A percentile compares a stretch with the other conserved stretches of the same genome.
These are phyloP conservation scores for Formicarius rufipectus DNA, from an alignment of 2,113 vertebrate species.

Conservation along the genomic window DNA sequence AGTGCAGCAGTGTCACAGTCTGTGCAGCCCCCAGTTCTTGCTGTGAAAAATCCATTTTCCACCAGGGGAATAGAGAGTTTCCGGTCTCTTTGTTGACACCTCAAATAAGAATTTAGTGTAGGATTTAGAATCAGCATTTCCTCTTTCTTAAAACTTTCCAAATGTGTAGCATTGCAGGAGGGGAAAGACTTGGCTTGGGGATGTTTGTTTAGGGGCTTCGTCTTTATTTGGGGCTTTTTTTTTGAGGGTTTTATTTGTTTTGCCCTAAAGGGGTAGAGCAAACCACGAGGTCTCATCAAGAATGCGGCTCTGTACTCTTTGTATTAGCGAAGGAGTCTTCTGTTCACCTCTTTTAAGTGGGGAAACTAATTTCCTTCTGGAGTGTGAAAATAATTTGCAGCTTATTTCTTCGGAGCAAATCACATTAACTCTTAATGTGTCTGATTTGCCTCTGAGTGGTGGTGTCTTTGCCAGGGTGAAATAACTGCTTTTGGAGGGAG, in stretches of 20 bases:
- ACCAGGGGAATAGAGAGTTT: too few species aligned
- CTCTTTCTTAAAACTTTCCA: background rate
- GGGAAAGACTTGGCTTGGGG: background rate
- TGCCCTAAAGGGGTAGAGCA: background rate
- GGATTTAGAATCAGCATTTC: background rate
- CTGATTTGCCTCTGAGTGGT: background rate
- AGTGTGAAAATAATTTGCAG: constrained; percentile 4
- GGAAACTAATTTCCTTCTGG: constrained; percentile 35
- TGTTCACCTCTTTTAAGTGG: background rate
- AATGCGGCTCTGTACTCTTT: background rate
- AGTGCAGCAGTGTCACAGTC: background rate
- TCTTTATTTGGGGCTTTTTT: background rate
- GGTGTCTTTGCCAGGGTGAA: background rate
- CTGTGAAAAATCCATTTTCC: background rate
- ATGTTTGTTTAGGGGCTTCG: background rate
- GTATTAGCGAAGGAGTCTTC: background rate
- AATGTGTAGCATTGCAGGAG: rapidly evolving
- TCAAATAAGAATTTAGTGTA: background rate
- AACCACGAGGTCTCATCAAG: background rate
- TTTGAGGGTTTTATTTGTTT: background rate
- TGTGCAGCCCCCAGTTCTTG: background rate
- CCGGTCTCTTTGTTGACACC: background rate
- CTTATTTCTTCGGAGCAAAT: background rate
- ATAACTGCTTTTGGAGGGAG: background rate
- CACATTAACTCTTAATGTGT: background rate